Base-by-base conservation (phyloP, 2,888 invertebrate genomes). In the Ommatoiulus sabulosus region DNA sequence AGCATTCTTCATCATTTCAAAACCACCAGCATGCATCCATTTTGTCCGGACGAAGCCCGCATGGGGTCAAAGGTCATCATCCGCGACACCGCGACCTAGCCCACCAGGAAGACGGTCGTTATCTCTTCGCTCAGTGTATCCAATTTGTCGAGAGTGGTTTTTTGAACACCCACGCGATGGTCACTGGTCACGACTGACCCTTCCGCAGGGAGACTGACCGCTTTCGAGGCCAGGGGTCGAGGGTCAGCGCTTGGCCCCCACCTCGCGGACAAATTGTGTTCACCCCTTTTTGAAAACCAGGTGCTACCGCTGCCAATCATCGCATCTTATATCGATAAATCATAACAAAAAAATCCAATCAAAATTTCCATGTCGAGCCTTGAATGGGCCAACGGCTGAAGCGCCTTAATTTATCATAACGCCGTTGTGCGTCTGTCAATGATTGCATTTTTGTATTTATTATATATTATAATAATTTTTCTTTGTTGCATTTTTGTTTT, bases 381-480 rank as follows among this genome's bases (percentile, higher is more conserved):
- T 63, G 6, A 63, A 63, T 63, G 20, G 63, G 63, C 17, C n/a
- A 63, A n/a, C 20, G 63, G 20, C 6, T 63, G 63, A 63, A 63
- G 63, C 63, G 63, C 63, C 63, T 63, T 63, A 63, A 63, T 63
- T 63, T 20, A 63, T 63, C 63, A 63, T 63, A 63, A 63, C 63
- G 63, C 63, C 63, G 63, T 63, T 63, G 63, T 63, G 63, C 63
- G 63, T 20, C 63, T 63, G 63, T 63, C 63, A 63, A 63, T 63
- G 63, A 63, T 63, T 63, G 63, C 63, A 63, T 63, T 63, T 35
- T 63, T 63, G 63, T 63, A 63, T 63, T 63, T 63, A 63, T 63
- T 63, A 63, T 63, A 63, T 63, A 63, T 63, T 63, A 63, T n/a
- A 63, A 63, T 63, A 63, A 63, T 63, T 63, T 35, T 35, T 20